Evolutionary conservation across 2,888 invertebrate species (phyloP).

Genomic region (Hololepta plana): DNA sequence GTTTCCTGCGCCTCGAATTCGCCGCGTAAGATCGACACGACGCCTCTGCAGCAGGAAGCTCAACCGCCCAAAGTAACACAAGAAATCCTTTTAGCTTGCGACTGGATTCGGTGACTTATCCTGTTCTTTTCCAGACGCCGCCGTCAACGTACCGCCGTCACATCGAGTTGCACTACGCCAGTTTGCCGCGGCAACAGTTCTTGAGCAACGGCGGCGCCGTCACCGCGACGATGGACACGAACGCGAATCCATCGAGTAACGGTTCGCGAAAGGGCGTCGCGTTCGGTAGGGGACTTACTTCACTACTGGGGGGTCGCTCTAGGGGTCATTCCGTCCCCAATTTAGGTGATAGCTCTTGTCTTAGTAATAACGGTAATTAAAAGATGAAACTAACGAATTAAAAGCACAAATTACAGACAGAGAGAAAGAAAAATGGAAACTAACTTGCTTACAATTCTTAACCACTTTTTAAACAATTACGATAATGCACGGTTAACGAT

Average conservation of each 20-base stretch:
- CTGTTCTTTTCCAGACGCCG: slow-evolving; percentile 54
- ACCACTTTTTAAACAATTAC: no score
- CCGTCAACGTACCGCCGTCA: slow-evolving; percentile 57
- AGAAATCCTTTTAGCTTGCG: no score
- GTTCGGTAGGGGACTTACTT: slow-evolving; percentile 47
- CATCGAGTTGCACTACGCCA: slow-evolving; percentile 61
- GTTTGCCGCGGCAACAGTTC: slow-evolving; percentile 54
- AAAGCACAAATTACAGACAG: no score
- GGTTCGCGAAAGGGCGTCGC: slow-evolving; percentile 44
- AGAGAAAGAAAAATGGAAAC: no score
- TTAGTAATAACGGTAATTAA: slow-evolving; percentile 3
- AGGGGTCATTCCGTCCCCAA: slow-evolving; percentile 81
- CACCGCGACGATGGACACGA: slow-evolving; percentile 21
- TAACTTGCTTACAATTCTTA: no score
- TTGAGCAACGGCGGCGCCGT: slow-evolving; percentile 24
- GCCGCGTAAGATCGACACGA: slow-evolving; percentile 16
- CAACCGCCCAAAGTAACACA: slow-evolving; percentile 19
- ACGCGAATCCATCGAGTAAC: slow-evolving; percentile 24
- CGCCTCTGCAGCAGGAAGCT: slow-evolving; percentile 11
- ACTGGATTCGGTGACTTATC: slow-evolving; percentile 8
- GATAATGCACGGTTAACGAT: no score
- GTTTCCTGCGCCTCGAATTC: slow-evolving; percentile 14
- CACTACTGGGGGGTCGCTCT: slow-evolving; percentile 38
- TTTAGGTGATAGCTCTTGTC: slow-evolving; percentile 51
- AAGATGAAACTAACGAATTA: no score